phyloP scores from a whole-genome alignment of 2,888 invertebrate species.

The Pyralis farinalis region DNA sequence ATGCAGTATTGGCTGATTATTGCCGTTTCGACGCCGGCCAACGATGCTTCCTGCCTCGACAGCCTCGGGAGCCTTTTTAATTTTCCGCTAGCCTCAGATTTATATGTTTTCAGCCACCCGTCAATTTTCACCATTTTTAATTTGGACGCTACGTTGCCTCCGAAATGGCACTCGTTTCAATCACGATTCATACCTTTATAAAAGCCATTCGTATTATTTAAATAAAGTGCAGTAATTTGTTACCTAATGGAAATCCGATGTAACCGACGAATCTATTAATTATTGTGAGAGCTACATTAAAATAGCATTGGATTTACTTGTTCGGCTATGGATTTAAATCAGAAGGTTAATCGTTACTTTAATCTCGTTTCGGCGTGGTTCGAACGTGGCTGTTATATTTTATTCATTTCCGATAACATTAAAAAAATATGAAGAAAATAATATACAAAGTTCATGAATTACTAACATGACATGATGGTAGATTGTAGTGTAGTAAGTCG shows the following conservation, averaged over 20 bases:
- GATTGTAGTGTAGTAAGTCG: too few relatives aligned
- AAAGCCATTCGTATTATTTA: conserved; percentile 20
- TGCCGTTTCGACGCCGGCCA: conserved; percentile 37
- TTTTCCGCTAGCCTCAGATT: conserved; percentile 76
- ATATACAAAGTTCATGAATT: too few relatives aligned
- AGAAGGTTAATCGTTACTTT: too few relatives aligned
- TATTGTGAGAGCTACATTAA: not conserved
- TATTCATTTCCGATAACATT: too few relatives aligned
- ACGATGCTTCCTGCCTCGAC: conserved; percentile 31
- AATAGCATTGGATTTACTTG: too few relatives aligned
- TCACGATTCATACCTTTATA: conserved; percentile 40
- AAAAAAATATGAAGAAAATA: too few relatives aligned
- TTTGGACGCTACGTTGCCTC: conserved; percentile 61
- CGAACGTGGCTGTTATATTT: too few relatives aligned
- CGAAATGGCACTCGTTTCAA: conserved; percentile 48
- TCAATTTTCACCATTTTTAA: conserved; percentile 72
- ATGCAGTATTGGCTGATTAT: conserved; percentile 44
- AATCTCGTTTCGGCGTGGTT: too few relatives aligned
- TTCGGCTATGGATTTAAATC: too few relatives aligned
- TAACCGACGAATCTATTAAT: not conserved
- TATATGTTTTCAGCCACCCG: conserved; percentile 69
- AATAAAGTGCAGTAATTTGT: conserved; percentile 9
- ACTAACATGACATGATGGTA: too few relatives aligned
- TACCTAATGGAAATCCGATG: conserved; percentile 2
- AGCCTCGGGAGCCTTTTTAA: conserved; percentile 67